Evolutionary conservation across 2,888 invertebrate species (phyloP).

Genomic region (Eustalomyia histrio): DNA sequence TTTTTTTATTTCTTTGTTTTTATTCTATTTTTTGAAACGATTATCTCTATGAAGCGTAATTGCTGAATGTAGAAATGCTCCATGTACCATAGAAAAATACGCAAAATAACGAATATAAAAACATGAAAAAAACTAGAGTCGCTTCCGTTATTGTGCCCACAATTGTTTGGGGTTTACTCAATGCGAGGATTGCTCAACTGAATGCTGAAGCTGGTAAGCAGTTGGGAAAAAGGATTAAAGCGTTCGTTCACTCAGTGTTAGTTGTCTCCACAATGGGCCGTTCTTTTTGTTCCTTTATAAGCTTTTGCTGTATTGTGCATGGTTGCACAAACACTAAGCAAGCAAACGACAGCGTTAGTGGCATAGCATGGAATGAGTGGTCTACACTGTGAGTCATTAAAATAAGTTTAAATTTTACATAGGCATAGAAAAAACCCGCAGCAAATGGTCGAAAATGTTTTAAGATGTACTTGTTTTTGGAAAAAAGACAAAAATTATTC

Average conservation of each 20-base stretch:
- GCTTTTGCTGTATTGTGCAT: conserved; percentile 36
- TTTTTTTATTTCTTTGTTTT: conserved; percentile 7
- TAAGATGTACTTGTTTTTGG: too few species aligned
- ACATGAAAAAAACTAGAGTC: conserved; percentile 27
- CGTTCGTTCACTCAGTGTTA: conserved; percentile 24
- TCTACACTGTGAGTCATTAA: neutral
- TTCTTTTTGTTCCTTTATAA: conserved; percentile 46
- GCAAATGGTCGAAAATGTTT: too few species aligned
- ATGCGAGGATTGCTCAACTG: conserved; percentile 48
- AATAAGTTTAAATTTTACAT: neutral
- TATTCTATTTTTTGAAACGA: conserved; percentile 48
- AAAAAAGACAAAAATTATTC: too few species aligned
- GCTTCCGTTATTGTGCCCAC: conserved; percentile 50
- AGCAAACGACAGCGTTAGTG: conserved; percentile 35
- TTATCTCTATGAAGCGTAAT: conserved; percentile 60
- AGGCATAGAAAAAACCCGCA: too few species aligned
- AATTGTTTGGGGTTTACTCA: conserved; percentile 50
- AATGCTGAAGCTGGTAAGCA: conserved; percentile 45
- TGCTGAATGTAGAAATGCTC: conserved; percentile 51
- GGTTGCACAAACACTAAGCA: conserved; percentile 54
- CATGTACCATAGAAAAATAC: conserved; percentile 32
- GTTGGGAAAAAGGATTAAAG: conserved; percentile 54
- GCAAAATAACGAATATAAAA: conserved; percentile 41
- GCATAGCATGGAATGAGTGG: neutral
- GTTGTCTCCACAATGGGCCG: conserved; percentile 44